Evolutionary conservation across 2,888 invertebrate species (phyloP).

Genomic region (Epirrita christyi): DNA sequence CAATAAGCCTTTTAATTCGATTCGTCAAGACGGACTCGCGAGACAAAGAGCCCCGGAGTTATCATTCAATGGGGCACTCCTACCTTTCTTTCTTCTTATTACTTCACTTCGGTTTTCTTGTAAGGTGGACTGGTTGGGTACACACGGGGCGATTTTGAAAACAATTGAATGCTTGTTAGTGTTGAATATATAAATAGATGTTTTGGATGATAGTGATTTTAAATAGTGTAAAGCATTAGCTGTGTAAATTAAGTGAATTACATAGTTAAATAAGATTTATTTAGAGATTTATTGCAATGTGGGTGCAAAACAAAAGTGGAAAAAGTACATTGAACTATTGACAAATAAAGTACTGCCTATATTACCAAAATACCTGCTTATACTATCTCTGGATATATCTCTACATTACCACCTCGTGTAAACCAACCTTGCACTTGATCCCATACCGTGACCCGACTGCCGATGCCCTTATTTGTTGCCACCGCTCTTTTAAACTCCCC

Average conservation of each 20-base stretch:
- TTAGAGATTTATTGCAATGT: no score
- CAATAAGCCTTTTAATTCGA: slow-evolving; percentile 85
- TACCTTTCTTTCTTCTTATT: slow-evolving; percentile 76
- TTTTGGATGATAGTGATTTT: no score
- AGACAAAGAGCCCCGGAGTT: slow-evolving; percentile 80
- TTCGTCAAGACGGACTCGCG: slow-evolving; percentile 82
- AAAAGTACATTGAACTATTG: no score
- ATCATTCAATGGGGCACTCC: slow-evolving; percentile 85
- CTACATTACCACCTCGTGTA: slow-evolving; percentile 46
- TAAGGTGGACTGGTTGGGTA: slow-evolving; percentile 59
- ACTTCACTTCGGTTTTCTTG: slow-evolving; percentile 78
- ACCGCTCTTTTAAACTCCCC: slow-evolving; percentile 57
- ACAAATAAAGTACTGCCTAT: background rate
- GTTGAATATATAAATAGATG: no score
- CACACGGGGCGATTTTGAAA: slow-evolving; percentile 47
- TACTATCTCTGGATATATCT: slow-evolving; percentile 27
- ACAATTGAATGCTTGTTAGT: background rate
- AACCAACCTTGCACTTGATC: slow-evolving; percentile 73
- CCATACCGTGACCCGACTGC: slow-evolving; percentile 78
- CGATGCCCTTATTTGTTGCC: slow-evolving; percentile 79
- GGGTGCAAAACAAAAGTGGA: no score
- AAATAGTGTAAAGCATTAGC: no score
- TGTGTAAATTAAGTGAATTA: no score
- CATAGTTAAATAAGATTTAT: no score
- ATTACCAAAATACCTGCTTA: no score